A percentile compares a stretch with the other conserved stretches of the same genome.
phyloP scores from a whole-genome alignment of 1,140 invertebrate species.

The Drosophila tristis region DNA sequence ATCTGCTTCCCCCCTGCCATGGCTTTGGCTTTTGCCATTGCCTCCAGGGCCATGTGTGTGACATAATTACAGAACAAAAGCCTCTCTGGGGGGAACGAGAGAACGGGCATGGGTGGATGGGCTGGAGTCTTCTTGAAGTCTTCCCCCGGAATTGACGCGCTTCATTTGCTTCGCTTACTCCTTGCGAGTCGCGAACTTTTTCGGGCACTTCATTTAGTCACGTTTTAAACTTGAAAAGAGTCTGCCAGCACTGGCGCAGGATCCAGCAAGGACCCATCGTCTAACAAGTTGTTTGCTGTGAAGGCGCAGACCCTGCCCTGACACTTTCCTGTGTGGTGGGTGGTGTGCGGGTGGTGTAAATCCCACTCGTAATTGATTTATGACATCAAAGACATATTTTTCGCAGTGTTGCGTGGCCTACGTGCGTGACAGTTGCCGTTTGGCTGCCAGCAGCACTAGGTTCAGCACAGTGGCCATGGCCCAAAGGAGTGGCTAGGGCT shows the following conservation, averaged over 20 bases:
- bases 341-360: slow-evolving; percentile 33
- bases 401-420: slow-evolving; percentile 83
- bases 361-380: slow-evolving; percentile 82
- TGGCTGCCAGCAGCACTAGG: neutral
- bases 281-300: slow-evolving; percentile 73
- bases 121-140: no score
- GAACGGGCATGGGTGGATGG: neutral
- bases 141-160: slow-evolving; percentile 32
- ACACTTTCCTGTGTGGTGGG: neutral
- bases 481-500: slow-evolving; percentile 18
- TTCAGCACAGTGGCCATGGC: neutral
- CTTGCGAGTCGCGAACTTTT: slow-evolving; percentile 12
- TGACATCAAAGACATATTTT: slow-evolving; percentile 84
- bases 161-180: slow-evolving; percentile 62
- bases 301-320: slow-evolving; percentile 60
- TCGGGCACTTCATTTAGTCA: slow-evolving; percentile 52
- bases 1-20: slow-evolving; percentile 15
- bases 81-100: slow-evolving; percentile 8
- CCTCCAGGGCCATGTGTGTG: slow-evolving; percentile 36
- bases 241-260: slow-evolving; percentile 11
- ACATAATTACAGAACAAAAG: slow-evolving; percentile 72
- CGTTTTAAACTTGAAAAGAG: slow-evolving; percentile 68
- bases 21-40: neutral
- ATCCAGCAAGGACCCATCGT: slow-evolving; percentile 10
- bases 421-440: slow-evolving; percentile 78